A percentile compares a stretch with the other conserved stretches of the same genome.
phyloP scores from a whole-genome alignment of 2,113 vertebrate genomes.

The Toxotes chatareus region DNA sequence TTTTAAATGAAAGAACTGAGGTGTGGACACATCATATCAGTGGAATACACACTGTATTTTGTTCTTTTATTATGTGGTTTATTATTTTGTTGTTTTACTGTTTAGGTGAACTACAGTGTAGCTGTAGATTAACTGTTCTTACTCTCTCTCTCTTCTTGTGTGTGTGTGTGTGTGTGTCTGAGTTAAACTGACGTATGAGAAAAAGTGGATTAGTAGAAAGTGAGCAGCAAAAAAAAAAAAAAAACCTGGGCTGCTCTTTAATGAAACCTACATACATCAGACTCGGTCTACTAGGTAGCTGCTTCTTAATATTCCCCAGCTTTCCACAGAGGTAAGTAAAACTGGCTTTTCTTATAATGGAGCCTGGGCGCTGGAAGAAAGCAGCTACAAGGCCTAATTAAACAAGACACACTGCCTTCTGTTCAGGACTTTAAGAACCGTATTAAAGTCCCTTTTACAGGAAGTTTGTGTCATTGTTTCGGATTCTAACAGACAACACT shows the following conservation, averaged over 20 bases:
- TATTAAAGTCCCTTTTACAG: constrained; percentile 14
- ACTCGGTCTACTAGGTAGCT: constrained; percentile 31
- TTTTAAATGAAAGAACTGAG: too few species aligned
- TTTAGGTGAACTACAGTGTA: too few species aligned
- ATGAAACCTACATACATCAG: constrained; percentile 51
- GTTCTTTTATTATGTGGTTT: too few species aligned
- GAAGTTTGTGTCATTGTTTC: constrained; percentile 23
- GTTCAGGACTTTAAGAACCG: constrained; percentile 18
- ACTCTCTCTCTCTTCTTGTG: too few species aligned
- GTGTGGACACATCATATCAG: too few species aligned
- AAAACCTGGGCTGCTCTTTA: constrained; percentile 36
- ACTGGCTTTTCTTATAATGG: constrained; percentile 45
- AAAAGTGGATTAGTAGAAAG: constrained; percentile 1
- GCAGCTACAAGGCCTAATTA: constrained; percentile 49
- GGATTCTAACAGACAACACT: constrained; percentile 2
- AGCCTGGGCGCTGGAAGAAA: constrained; percentile 23
- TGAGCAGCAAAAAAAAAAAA: constrained; percentile 11
- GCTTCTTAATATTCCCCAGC: constrained; percentile 59
- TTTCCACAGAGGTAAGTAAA: constrained; percentile 52
- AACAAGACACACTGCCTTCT: constrained; percentile 42
- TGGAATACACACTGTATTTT: too few species aligned
- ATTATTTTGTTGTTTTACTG: too few species aligned
- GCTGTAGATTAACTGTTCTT: background rate
- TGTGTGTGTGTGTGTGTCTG: too few species aligned
- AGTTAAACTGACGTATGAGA: background rate